Evolutionary conservation across 1,140 invertebrate species (phyloP), one percentile per base, ranked within the genome.

Genomic region (Calosoma granatense): DNA sequence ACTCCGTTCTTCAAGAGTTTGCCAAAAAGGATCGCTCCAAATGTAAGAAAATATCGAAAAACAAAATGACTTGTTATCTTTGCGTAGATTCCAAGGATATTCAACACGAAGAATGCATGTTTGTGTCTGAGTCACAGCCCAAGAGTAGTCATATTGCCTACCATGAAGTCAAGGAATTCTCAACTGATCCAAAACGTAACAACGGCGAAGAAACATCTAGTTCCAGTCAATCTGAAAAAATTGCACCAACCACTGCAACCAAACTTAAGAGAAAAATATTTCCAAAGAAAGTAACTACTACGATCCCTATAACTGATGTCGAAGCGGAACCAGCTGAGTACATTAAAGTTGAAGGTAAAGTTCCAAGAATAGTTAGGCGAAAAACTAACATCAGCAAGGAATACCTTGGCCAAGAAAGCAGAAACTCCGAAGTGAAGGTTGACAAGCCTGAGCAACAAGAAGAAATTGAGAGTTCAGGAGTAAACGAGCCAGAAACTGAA

Each of bases 101-200:
- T 19, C 79, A 81, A 65, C 79, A 86, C 61, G 85, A 88, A 69
- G 85, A 87, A 70, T 88, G 85, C 63, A 86, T 85, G 76, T 86
- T 81, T 67, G 76, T 87, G 1, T 82, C 81, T 4, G 81, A 80
- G 65, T 79, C 78, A 23, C 76, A 76, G 56, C 79, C 79, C 9
- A 73, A 78, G 64, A 71, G 73, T 30, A 79, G 75, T 59, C 77
- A 79, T 66, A 64, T 79, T 57, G 76, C 76, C n/a, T 77, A 78
- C 63, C 76, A 78, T 66, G 75, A 77, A 69, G 58, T 75, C 1
- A 76, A 77, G 67, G 74, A 77, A 63, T 77, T 75, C 51, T 74
- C 69, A 17, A 74, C 75, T 2, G 75, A 75, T 55, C 74, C 75
- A 22, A 61, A 69, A 30, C 67, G 68, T 11, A 56, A 74, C 26